Percentiles rank a stretch among this genome's conserved stretches.
These are phyloP conservation scores for Argopecten irradians DNA, from an alignment of 1,140 invertebrate species.

Conservation along the genomic window DNA sequence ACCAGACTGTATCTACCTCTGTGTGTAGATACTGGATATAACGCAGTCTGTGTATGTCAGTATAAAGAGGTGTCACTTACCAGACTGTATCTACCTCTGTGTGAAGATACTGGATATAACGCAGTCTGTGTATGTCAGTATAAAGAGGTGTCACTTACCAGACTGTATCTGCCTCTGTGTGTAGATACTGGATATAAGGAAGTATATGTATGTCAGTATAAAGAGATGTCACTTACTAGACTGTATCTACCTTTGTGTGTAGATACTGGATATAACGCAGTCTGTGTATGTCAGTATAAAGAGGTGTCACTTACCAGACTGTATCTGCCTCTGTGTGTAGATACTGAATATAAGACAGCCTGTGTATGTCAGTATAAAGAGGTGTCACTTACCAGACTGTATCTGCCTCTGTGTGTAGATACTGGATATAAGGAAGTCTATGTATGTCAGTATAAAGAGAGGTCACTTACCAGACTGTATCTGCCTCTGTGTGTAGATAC, in stretches of 20 bases:
- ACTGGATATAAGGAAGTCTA: constrained; percentile 94
- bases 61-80: too few relatives aligned
- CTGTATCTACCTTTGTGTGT: constrained; percentile 91
- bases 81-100: too few relatives aligned
- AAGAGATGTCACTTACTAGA: constrained; percentile 83
- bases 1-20: too few relatives aligned
- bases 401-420: constrained; percentile 90
- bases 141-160: too few relatives aligned
- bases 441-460: constrained; percentile 86
- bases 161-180: too few relatives aligned
- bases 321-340: too few relatives aligned
- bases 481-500: constrained; percentile 89
- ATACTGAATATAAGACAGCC: constrained; percentile 95
- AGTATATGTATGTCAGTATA: too few relatives aligned
- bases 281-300: constrained; percentile 88
- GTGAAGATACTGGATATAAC: too few relatives aligned
- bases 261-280: constrained; percentile 96
- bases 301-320: background rate
- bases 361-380: constrained; percentile 87
- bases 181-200: too few relatives aligned
- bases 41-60: too few relatives aligned
- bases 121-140: too few relatives aligned
- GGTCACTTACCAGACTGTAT: background rate
- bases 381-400: constrained; percentile 86
- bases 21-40: too few relatives aligned